These are phyloP conservation scores for Mimumesa dahlbomi DNA, from an alignment of 2,888 invertebrate genomes.

Conservation along the genomic window DNA sequence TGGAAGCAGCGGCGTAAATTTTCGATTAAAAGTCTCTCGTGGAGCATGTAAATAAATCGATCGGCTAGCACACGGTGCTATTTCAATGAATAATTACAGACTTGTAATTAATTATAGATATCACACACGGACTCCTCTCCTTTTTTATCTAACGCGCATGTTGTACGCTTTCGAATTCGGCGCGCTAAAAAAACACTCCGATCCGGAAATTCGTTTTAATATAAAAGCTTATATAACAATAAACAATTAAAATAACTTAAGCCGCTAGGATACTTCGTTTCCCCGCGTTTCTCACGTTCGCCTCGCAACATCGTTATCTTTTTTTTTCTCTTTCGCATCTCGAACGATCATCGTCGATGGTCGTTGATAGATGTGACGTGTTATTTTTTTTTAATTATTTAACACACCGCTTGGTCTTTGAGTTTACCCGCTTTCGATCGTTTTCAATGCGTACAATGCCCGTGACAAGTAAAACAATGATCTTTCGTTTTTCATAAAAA, in stretches of 20 bases:
- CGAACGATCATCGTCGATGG: background rate
- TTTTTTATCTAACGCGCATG: background rate
- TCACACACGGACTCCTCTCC: conserved; percentile 11
- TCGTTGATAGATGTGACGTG: background rate
- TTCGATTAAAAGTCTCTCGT: background rate
- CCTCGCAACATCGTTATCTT: conserved; percentile 8
- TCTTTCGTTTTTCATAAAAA: too few species aligned
- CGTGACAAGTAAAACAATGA: too few species aligned
- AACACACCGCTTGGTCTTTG: too few species aligned
- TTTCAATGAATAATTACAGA: conserved; percentile 11
- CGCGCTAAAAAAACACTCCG: conserved; percentile 59
- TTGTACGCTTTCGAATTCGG: conserved; percentile 46
- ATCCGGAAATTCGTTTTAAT: conserved; percentile 43
- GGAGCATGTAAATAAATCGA: conserved; percentile 14
- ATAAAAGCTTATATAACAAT: conserved; percentile 55
- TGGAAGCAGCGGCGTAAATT: background rate
- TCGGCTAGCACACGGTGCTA: conserved; percentile 10
- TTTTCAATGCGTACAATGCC: too few species aligned
- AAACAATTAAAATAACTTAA: conserved; percentile 56
- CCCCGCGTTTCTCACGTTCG: conserved; percentile 1
- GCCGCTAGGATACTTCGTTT: conserved; percentile 36
- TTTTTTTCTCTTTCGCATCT: background rate
- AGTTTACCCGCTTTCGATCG: too few species aligned
- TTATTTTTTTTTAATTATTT: background rate
- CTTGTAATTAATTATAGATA: conserved; percentile 26